These are phyloP conservation scores for Steinernema hermaphroditum DNA, from an alignment of 2,888 invertebrate species.

Conservation along the genomic window DNA sequence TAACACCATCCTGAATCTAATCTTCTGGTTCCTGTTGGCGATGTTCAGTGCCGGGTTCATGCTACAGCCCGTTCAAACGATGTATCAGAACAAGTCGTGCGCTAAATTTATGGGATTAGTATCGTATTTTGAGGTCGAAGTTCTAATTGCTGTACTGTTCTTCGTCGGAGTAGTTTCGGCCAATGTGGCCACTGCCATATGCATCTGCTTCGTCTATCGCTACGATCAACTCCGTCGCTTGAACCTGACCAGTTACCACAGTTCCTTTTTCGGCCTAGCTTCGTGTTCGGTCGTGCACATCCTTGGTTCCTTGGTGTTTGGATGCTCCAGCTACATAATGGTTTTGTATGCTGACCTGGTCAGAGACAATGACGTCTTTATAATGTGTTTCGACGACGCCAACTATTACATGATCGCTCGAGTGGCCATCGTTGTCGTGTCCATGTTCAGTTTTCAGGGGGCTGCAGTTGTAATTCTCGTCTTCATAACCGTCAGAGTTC, in stretches of 20 bases:
- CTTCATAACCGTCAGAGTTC: no score
- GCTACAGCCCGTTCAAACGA: not conserved
- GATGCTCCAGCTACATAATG: not conserved
- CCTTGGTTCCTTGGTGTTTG: no score
- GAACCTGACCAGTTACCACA: no score
- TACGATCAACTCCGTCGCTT: not conserved
- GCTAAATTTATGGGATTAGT: not conserved
- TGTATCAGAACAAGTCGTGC: not conserved
- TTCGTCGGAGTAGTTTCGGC: not conserved
- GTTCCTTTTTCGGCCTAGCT: no score
- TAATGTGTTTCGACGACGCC: not conserved
- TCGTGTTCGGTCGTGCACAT: not conserved
- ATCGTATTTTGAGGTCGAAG: not conserved
- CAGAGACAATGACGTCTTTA: not conserved
- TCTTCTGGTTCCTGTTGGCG: not conserved
- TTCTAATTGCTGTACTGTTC: not conserved
- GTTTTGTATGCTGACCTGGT: not conserved
- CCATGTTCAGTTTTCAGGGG: not conserved
- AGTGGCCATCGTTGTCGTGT: not conserved
- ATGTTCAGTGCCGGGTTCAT: not conserved
- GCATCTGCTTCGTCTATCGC: not conserved
- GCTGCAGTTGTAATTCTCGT: not conserved
- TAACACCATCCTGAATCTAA: not conserved
- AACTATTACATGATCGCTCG: not conserved
- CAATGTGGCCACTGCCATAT: not conserved